Percentiles rank a stretch among this genome's conserved stretches.
These are phyloP conservation scores for Atherix ibis DNA, from an alignment of 2,888 invertebrate species.

Conservation along the genomic window DNA sequence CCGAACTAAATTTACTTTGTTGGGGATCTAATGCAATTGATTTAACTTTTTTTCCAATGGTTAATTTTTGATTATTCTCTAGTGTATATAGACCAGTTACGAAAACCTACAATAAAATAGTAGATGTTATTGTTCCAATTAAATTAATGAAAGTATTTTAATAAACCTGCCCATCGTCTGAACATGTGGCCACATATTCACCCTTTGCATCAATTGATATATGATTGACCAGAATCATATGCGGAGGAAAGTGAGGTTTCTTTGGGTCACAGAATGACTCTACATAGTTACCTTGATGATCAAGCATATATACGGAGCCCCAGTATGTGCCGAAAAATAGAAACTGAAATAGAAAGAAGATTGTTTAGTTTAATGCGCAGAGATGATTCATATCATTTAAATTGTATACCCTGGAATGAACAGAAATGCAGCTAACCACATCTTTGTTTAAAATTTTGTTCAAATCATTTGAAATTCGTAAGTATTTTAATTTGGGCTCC, in stretches of 20 bases:
- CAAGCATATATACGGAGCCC: constrained; percentile 78
- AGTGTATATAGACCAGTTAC: constrained; percentile 75
- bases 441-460: constrained; percentile 68
- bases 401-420: constrained; percentile 76
- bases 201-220: constrained; percentile 88
- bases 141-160: background rate
- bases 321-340: constrained; percentile 84
- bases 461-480: constrained; percentile 75
- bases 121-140: constrained; percentile 1
- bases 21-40: constrained; percentile 74
- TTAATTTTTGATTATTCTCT: constrained; percentile 65
- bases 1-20: constrained; percentile 57
- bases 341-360: constrained; percentile 41
- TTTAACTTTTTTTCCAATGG: constrained; percentile 67
- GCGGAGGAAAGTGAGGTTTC: constrained; percentile 47
- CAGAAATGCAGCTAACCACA: constrained; percentile 78
- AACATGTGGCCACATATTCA: constrained; percentile 86
- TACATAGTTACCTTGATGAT: constrained; percentile 76
- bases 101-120: constrained; percentile 37
- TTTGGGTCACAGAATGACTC: constrained; percentile 34
- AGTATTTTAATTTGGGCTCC: constrained; percentile 85
- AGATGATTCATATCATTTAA: too few relatives aligned
- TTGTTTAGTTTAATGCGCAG: background rate
- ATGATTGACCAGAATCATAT: constrained; percentile 83
- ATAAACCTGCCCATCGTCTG: constrained; percentile 68